Evolutionary conservation across 2,797 vertebrate genomes (phyloP).

Genomic region (Emydoidea blandingii): DNA sequence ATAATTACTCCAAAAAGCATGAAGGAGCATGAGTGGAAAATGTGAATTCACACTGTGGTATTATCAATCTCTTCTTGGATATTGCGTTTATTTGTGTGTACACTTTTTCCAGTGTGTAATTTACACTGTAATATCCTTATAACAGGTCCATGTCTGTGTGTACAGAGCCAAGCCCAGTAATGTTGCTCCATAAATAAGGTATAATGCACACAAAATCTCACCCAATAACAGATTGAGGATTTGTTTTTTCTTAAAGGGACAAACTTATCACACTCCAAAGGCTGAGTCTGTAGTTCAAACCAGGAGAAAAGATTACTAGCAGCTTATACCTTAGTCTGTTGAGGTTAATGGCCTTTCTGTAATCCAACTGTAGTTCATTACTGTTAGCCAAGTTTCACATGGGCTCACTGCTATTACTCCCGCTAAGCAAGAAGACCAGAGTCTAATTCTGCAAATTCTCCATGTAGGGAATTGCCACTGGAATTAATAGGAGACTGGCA

Average conservation of each 20-base stretch:
- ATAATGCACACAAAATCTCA: neutral
- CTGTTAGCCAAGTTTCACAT: conserved; percentile 39
- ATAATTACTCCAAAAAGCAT: neutral
- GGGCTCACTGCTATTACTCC: conserved; percentile 17
- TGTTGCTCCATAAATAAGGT: neutral
- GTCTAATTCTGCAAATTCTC: neutral
- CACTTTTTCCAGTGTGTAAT: neutral
- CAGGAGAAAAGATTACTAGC: conserved; percentile 46
- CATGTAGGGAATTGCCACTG: neutral
- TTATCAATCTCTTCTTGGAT: neutral
- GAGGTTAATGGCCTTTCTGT: conserved; percentile 37
- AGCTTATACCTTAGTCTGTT: conserved; percentile 46
- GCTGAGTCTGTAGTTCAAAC: conserved; percentile 51
- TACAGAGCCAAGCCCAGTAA: neutral
- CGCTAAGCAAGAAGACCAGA: neutral
- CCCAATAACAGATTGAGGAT: neutral
- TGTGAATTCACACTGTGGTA: neutral
- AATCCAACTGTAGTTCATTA: conserved; percentile 60
- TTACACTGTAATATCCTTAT: neutral
- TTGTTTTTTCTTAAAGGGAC: conserved; percentile 30
- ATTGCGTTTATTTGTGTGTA: neutral
- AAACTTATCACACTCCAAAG: neutral
- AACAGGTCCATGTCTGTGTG: neutral
- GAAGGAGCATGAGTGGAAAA: neutral
- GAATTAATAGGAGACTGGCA: neutral